Conservation (phyloP, 2,113 vertebrate species). For the Hippocampus mohnikei region DNA sequence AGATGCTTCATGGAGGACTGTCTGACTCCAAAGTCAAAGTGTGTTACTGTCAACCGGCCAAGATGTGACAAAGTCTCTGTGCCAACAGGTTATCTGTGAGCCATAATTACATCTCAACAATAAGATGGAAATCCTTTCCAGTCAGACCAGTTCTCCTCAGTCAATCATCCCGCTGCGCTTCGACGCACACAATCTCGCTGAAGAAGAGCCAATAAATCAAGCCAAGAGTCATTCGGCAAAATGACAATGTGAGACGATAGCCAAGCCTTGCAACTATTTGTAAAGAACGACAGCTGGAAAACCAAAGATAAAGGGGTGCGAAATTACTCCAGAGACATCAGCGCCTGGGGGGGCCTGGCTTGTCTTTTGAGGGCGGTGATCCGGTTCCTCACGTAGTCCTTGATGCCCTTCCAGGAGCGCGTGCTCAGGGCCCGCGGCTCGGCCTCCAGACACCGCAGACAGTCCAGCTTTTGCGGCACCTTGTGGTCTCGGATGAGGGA, state of each 20-base stretch:
- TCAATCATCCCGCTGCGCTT: not conserved
- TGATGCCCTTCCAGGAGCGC: slow-evolving; percentile 57
- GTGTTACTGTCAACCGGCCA: no score
- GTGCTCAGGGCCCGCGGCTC: slow-evolving; percentile 43
- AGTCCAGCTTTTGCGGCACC: slow-evolving; percentile 58
- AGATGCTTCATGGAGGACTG: no score
- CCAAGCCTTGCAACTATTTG: not conserved
- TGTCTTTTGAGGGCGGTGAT: slow-evolving; percentile 55
- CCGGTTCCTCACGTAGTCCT: slow-evolving; percentile 62
- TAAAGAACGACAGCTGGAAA: not conserved
- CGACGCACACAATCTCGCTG: not conserved
- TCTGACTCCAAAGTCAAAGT: no score
- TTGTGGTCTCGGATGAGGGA: slow-evolving; percentile 40
- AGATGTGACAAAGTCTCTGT: no score
- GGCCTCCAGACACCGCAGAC: slow-evolving; percentile 50
- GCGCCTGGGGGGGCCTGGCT: not conserved
- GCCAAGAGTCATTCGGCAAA: not conserved
- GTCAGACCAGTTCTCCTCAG: not conserved
- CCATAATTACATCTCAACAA: not conserved
- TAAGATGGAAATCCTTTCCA: not conserved
- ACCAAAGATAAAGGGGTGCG: not conserved
- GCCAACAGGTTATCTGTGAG: not conserved
- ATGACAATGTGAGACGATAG: not conserved
- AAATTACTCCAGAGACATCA: not conserved
- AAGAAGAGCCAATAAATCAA: not conserved